phyloP scores from a whole-genome alignment of 2,888 invertebrate genomes.

The Fragum whitleyi region DNA sequence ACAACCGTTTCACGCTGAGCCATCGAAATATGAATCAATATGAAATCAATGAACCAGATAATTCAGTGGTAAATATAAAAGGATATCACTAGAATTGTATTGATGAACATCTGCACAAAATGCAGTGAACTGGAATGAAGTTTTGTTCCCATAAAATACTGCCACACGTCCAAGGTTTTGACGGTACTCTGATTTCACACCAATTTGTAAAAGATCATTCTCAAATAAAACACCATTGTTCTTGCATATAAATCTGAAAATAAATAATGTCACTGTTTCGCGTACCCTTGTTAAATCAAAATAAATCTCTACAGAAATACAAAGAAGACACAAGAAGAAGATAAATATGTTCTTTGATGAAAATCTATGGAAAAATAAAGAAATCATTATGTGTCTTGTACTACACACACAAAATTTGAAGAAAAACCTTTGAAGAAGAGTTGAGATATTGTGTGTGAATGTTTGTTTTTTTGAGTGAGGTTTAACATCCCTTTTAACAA shows the following conservation, averaged over 20 bases:
- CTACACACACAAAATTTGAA: no score
- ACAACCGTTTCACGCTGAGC: no score
- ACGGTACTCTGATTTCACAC: slow-evolving; percentile 98
- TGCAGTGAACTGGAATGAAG: slow-evolving; percentile 86
- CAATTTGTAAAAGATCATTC: slow-evolving; percentile 97
- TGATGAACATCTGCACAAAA: slow-evolving; percentile 91
- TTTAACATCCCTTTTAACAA: no score
- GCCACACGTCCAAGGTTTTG: slow-evolving; percentile 98
- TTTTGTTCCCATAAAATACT: slow-evolving; percentile 99
- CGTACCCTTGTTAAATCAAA: neutral
- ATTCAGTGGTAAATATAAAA: no score
- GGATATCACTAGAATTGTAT: slow-evolving; percentile 90
- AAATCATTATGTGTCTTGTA: no score
- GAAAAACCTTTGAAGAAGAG: no score
- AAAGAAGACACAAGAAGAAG: neutral
- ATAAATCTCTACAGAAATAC: neutral
- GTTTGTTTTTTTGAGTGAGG: no score
- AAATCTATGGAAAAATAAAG: neutral
- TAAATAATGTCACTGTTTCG: neutral
- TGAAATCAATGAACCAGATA: no score
- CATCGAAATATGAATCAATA: no score
- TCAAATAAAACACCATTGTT: slow-evolving; percentile 99
- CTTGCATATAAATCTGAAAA: slow-evolving; percentile 87
- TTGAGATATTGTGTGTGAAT: no score
- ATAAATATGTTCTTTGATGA: neutral